Conservation (phyloP, 2,113 vertebrate genomes). For the Mesitornis unicolor region DNA sequence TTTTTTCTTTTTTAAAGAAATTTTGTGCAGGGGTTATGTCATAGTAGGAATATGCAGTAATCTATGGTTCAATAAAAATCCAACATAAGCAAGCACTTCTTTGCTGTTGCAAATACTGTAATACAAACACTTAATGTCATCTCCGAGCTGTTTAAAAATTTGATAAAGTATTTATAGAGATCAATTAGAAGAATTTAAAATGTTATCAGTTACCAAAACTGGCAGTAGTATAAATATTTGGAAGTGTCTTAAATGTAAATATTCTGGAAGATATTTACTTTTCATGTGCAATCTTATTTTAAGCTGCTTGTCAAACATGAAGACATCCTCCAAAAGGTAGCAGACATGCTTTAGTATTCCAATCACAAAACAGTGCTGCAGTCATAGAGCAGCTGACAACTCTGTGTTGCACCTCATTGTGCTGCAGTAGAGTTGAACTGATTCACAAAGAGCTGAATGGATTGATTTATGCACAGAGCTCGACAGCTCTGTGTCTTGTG, state of each 20-base stretch:
- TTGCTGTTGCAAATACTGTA: not conserved
- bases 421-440: not conserved
- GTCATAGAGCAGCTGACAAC: not conserved
- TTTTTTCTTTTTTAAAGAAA: not conserved
- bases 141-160: not conserved
- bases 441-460: not conserved
- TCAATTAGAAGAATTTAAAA: not conserved
- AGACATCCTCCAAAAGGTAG: not conserved
- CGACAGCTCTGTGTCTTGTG: not conserved
- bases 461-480: not conserved
- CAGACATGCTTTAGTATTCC: not conserved
- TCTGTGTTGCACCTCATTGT: not conserved
- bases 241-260: not conserved
- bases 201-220: slow-evolving; percentile 12
- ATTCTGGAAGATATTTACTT: not conserved
- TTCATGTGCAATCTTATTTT: not conserved
- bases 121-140: not conserved
- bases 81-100: not conserved
- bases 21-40: not conserved
- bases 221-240: not conserved
- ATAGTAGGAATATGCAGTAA: not conserved
- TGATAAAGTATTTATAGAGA: not conserved
- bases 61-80: not conserved
- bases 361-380: not conserved
- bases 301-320: not conserved